These are phyloP conservation scores for Tiliacea citrago DNA, from an alignment of 2,888 invertebrate species.

Conservation along the genomic window DNA sequence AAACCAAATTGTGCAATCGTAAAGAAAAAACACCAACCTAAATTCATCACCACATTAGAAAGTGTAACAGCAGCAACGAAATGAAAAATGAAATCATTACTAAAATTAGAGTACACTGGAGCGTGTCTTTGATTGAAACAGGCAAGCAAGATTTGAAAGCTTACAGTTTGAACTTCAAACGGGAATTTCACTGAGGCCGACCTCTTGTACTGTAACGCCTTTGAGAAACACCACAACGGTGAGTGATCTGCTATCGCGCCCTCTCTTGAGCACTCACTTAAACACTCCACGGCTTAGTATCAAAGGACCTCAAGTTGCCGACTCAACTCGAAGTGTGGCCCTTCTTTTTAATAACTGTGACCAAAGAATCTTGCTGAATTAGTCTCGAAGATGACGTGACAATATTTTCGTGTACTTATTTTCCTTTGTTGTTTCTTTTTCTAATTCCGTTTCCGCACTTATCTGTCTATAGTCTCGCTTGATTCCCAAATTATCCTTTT, in stretches of 20 bases:
- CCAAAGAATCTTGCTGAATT: constrained; percentile 61
- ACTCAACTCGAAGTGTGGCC: constrained; percentile 70
- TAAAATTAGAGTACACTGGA: constrained; percentile 46
- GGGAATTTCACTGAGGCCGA: constrained; percentile 57
- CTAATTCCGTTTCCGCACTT: background rate
- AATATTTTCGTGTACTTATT: constrained; percentile 48
- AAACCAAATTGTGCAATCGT: background rate
- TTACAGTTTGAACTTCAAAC: constrained; percentile 68
- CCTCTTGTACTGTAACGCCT: constrained; percentile 66
- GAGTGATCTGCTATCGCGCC: constrained; percentile 76
- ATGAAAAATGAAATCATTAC: constrained; percentile 51
- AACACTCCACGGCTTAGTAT: constrained; percentile 78
- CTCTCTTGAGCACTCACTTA: constrained; percentile 82
- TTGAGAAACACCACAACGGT: constrained; percentile 75
- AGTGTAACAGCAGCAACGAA: constrained; percentile 28
- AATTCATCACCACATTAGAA: constrained; percentile 36
- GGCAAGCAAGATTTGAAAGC: constrained; percentile 63
- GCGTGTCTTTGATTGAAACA: constrained; percentile 65
- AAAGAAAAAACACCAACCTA: constrained; percentile 15
- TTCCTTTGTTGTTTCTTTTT: constrained; percentile 31
- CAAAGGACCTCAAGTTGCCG: constrained; percentile 77
- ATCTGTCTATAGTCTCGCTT: background rate
- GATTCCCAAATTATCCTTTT: background rate
- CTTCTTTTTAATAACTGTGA: constrained; percentile 66
- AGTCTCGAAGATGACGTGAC: constrained; percentile 54